These are phyloP conservation scores for Serranus cabrilla DNA, from an alignment of 2,797 vertebrate species.

Conservation along the genomic window DNA sequence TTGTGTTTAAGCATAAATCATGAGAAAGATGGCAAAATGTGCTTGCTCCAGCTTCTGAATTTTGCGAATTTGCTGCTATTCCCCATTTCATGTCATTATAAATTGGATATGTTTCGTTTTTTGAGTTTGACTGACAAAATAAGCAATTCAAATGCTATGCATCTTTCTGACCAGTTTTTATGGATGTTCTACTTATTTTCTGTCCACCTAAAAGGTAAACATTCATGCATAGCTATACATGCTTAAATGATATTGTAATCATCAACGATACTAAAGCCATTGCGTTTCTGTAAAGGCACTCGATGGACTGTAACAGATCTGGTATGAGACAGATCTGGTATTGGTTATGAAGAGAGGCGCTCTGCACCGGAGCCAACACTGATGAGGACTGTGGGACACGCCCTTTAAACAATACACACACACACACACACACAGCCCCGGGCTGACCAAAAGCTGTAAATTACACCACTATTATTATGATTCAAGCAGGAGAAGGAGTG, in stretches of 20 bases:
- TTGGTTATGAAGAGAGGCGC: conserved; percentile 66
- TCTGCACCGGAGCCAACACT: conserved; percentile 61
- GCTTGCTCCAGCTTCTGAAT: no score
- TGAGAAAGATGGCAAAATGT: no score
- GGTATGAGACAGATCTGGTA: conserved; percentile 69
- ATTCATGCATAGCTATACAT: background rate
- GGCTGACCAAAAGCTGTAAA: conserved; percentile 74
- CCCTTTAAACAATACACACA: conserved; percentile 69
- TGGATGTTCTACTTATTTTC: background rate
- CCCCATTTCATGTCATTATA: no score
- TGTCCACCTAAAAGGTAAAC: background rate
- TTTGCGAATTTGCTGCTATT: no score
- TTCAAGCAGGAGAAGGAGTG: conserved; percentile 27
- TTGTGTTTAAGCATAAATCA: no score
- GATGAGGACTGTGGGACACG: conserved; percentile 71
- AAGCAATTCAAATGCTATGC: no score
- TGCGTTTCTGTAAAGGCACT: conserved; percentile 50
- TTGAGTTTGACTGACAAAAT: no score
- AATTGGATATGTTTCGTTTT: no score
- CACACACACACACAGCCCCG: conserved; percentile 29
- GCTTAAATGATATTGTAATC: conserved; percentile 22
- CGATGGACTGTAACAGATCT: conserved; percentile 60
- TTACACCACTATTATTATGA: conserved; percentile 69
- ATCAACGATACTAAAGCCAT: conserved; percentile 4
- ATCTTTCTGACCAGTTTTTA: background rate